Evolutionary conservation across 2,797 vertebrate genomes (phyloP).

Genomic region (Ctenochaetus hawaiiensis): DNA sequence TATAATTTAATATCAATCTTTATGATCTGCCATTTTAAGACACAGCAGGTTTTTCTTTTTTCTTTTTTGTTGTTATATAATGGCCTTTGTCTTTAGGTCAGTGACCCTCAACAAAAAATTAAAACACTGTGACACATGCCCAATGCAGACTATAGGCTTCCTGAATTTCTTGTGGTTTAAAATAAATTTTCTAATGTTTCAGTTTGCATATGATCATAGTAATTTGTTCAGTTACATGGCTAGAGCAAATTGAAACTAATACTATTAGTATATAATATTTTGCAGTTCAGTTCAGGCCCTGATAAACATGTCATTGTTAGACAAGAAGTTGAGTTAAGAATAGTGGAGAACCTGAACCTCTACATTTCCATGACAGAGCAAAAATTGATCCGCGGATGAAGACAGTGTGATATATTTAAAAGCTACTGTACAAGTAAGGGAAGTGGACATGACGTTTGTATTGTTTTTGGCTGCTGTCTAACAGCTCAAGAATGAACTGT

Average conservation of each 20-base stretch:
- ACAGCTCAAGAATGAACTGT: neutral
- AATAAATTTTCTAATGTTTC: neutral
- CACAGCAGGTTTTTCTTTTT: neutral
- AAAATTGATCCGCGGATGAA: no score
- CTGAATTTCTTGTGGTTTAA: neutral
- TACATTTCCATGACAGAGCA: neutral
- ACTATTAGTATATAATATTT: neutral
- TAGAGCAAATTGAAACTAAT: neutral
- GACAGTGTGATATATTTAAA: slow-evolving; percentile 1
- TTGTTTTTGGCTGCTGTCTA: neutral
- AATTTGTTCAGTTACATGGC: neutral
- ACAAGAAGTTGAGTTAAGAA: neutral
- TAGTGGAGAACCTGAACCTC: no score
- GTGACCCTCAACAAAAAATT: neutral
- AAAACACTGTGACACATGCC: neutral
- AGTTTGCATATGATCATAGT: neutral
- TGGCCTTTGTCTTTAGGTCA: neutral
- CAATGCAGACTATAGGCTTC: neutral
- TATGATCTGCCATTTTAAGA: neutral
- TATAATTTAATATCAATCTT: neutral
- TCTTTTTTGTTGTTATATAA: neutral
- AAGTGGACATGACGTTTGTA: neutral
- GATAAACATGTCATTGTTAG: neutral
- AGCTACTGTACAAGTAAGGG: neutral
- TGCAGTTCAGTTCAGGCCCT: neutral